Base-by-base conservation (phyloP, 35 echinoderm and acorn worm genomes). In the Nesometra sesokonis region DNA sequence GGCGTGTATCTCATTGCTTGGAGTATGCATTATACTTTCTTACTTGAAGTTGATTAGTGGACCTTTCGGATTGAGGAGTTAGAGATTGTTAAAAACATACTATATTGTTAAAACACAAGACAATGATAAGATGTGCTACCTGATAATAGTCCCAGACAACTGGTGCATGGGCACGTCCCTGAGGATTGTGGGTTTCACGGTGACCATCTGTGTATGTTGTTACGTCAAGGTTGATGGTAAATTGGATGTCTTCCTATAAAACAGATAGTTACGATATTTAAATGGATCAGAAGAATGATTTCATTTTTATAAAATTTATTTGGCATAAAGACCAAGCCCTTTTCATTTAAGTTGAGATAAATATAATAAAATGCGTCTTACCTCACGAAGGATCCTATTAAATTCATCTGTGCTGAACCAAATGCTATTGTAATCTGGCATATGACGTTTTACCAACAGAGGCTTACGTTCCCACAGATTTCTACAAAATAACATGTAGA, bases 91-190 rank as follows among this genome's bases (percentile, higher is more conserved):
- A n/a, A n/a, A n/a, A n/a, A n/a, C n/a, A n/a, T n/a, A n/a, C n/a
- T n/a, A n/a, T n/a, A n/a, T n/a, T n/a, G n/a, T n/a, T n/a, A n/a
- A n/a, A n/a, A 43, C 15, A 43, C 5, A 7, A 43, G 4, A 15
- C 38, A 4, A 7, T 43, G 23, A 17, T 17, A 17, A 67, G 13
- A 52, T 5, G 5, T 32, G 80, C 83, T 82, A 99, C 96, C 77
- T 94, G 91, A 39, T 94, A 99, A 79, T 92, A 99, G 79, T 99
- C 96, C 96, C 96, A 99, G 3, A 99, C 90, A 36, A 99, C 96
- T 30, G 93, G 92, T 80, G 96, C 93, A 88, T 91, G 87, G 39
- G 92, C 96, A 83, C 96, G 89, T 29, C 96, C 96, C 19, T 79
- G 85, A 80, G 96, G 96, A 46, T 99, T 99, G 78, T 99, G 96